Conservation (phyloP, 2,113 vertebrate genomes). For the Ctenodactylus gundi region DNA sequence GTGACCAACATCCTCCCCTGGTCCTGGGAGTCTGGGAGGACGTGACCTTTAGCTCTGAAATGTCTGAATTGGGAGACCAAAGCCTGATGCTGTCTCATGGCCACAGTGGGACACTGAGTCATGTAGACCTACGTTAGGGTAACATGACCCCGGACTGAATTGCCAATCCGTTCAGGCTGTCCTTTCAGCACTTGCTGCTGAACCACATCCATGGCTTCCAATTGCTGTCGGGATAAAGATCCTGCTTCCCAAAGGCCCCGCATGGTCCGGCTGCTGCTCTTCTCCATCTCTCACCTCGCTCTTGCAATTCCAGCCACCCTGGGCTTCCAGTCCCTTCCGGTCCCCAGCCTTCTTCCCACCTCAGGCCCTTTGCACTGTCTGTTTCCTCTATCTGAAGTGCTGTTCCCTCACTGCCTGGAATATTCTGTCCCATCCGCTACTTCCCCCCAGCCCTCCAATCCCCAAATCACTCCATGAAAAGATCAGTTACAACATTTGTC, state of each 20-base stretch:
- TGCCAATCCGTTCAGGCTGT: not conserved
- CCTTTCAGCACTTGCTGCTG: too few species aligned
- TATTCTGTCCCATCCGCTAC: not conserved
- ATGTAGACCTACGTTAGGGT: not conserved
- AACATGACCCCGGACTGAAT: not conserved
- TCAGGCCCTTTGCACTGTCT: conserved; percentile 45
- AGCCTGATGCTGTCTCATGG: not conserved
- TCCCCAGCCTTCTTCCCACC: not conserved
- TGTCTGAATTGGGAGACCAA: not conserved
- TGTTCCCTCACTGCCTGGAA: not conserved
- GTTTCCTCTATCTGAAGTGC: not conserved
- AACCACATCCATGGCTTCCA: not conserved
- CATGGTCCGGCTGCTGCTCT: not conserved
- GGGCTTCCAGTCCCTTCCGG: not conserved
- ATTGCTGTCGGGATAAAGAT: not conserved
- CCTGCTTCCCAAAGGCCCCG: not conserved
- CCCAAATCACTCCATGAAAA: not conserved
- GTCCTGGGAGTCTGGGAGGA: not conserved
- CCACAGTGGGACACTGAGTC: not conserved
- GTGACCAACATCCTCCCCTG: not conserved
- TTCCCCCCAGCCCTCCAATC: not conserved
- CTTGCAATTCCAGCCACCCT: not conserved
- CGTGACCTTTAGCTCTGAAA: not conserved
- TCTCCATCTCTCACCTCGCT: not conserved
- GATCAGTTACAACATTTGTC: not conserved